A percentile compares a stretch with the other conserved stretches of the same genome.
Conservation (phyloP, 2,113 vertebrate genomes). For the Sylvia atricapilla region DNA sequence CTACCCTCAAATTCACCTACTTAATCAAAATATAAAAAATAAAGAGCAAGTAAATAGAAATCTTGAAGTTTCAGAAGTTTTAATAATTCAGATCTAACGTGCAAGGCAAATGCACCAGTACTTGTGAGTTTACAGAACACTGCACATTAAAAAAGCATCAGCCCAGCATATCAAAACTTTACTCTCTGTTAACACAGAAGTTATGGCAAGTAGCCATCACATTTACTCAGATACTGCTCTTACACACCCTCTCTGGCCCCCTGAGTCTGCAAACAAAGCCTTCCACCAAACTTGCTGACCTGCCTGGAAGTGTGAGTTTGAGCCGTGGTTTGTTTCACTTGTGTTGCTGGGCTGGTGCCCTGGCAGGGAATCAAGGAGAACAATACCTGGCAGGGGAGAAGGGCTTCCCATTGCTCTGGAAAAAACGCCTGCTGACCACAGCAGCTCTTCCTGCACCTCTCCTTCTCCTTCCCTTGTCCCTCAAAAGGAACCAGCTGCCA, state of each 20-base stretch:
- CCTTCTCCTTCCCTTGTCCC: neutral
- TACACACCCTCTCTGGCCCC: neutral
- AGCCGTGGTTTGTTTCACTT: neutral
- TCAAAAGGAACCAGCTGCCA: neutral
- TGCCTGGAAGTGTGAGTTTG: neutral
- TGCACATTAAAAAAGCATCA: neutral
- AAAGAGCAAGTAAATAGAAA: neutral
- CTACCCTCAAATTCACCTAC: neutral
- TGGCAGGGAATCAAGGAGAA: slow-evolving; percentile 24
- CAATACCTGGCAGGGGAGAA: slow-evolving; percentile 24
- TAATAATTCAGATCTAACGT: neutral
- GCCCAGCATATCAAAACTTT: neutral
- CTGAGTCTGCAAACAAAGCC: neutral
- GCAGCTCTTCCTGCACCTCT: slow-evolving; percentile 12
- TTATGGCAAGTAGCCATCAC: neutral
- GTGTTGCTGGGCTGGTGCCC: neutral
- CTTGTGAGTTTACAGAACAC: neutral
- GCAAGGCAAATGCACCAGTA: neutral
- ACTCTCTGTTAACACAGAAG: neutral
- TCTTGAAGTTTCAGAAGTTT: neutral
- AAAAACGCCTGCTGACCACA: neutral
- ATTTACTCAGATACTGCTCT: neutral
- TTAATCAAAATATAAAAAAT: neutral
- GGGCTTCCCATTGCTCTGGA: neutral
- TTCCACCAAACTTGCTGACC: neutral